These are phyloP conservation scores for Bucco capensis DNA, from an alignment of 2,113 vertebrate genomes.

Conservation along the genomic window DNA sequence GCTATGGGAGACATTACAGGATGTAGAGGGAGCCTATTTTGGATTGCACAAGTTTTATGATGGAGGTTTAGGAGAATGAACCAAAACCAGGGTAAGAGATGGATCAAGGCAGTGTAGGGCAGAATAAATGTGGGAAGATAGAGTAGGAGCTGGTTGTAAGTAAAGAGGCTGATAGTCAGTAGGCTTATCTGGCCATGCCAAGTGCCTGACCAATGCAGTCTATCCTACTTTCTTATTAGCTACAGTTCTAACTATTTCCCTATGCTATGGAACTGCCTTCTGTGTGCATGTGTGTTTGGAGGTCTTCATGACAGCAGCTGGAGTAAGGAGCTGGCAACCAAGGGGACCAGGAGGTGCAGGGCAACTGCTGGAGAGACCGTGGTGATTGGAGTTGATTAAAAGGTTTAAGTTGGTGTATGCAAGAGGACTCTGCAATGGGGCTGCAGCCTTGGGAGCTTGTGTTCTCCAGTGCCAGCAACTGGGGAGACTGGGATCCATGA, in stretches of 20 bases:
- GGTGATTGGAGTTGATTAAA: background rate
- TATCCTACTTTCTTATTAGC: background rate
- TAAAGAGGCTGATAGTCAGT: background rate
- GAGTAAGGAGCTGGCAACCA: background rate
- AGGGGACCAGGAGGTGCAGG: background rate
- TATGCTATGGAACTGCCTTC: background rate
- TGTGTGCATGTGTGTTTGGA: background rate
- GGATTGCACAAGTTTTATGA: background rate
- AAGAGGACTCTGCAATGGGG: background rate
- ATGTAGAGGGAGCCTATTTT: background rate
- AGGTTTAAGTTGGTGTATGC: background rate
- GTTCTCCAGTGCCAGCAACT: background rate
- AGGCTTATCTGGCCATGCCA: background rate
- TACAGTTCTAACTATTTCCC: background rate
- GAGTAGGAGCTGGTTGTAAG: background rate
- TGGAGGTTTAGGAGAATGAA: background rate
- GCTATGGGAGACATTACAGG: background rate
- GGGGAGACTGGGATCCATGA: too few relatives aligned
- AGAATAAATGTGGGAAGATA: background rate
- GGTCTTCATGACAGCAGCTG: background rate
- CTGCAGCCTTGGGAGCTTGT: fast-evolving
- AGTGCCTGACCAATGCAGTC: background rate
- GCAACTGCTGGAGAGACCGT: fast-evolving
- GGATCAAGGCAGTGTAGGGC: background rate
- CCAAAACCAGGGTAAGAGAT: background rate